Base-by-base conservation (phyloP, 2,888 invertebrate genomes). In the Drosophila quinaria region DNA sequence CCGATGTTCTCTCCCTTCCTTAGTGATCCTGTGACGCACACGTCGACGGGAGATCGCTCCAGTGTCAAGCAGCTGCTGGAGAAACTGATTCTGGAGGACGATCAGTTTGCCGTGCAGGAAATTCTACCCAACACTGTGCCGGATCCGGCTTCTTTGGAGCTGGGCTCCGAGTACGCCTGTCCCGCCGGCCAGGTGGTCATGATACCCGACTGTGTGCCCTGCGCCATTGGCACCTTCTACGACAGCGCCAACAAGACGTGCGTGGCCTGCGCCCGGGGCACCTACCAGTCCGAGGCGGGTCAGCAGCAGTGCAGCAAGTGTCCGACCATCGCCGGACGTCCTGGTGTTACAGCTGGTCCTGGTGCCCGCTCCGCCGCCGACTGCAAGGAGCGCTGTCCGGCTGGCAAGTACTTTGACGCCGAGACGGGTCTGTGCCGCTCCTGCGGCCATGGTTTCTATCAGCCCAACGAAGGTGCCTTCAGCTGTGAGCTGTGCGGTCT, bases 361-460 rank as follows among this genome's bases (percentile, higher is more conserved):
- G 98, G 98, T 31, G 97, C 98, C 0, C 94, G 98, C 80, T 97
- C 97, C 77, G 97, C 97, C 31, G 96, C 96, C 17, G 97, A 97
- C 91, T 98, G 98, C 91, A 98, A 98, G 94, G 98, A 98, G 93
- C 95, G 97, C 74, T 99, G 98, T 91, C 97, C 97, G 4, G 96
- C 97, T 69, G 98, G 98, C 69, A 98, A 98, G 93, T 98, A 96
- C 93, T 97, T 97, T 93, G 98, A 98, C 90, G 96, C 97, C 41
- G 95, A 96, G 46, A 96, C 96, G 0, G 98, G 97, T 44, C 94
- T 97, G 1, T 99, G 99, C 90, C 94, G 97, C 56, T 96, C 97
- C 78, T 99, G 99, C 91, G 98, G 98, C 0, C 97, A 98, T 90
- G 98, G 98, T 2, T 98, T 97, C 90, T 99, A 96, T 93, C 99